phyloP scores from a whole-genome alignment of 2,113 vertebrate species.

The Malurus cyaneus region DNA sequence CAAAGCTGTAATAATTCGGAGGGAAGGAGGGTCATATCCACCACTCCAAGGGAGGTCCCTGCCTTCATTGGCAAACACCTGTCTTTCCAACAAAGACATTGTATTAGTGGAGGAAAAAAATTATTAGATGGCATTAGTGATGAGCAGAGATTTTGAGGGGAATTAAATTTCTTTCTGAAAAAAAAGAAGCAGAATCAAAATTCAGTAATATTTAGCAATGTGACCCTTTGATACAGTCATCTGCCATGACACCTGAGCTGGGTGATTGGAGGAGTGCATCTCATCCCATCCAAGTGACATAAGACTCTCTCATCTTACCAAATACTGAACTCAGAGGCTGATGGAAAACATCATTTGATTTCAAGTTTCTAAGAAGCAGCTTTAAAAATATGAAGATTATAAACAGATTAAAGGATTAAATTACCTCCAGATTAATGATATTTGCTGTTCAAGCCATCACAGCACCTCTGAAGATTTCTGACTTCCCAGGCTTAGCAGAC shows the following conservation, averaged over 20 bases:
- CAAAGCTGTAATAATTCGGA: too few species aligned
- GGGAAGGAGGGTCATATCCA: too few species aligned
- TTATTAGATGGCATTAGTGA: neutral
- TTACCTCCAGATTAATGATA: neutral
- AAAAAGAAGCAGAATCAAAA: neutral
- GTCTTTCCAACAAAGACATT: too few species aligned
- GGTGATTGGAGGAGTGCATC: neutral
- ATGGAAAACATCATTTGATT: neutral
- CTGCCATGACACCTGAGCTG: neutral
- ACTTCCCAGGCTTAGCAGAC: neutral
- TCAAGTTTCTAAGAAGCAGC: neutral
- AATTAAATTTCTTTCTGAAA: neutral
- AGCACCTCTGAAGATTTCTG: neutral
- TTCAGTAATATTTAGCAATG: neutral
- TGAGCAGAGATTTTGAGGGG: neutral
- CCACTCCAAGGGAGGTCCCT: too few species aligned
- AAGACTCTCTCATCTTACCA: neutral
- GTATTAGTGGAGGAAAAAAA: neutral
- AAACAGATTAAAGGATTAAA: neutral
- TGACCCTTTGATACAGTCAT: neutral
- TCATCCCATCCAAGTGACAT: accelerated
- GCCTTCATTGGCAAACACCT: too few species aligned
- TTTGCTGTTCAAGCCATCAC: neutral
- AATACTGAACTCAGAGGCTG: neutral
- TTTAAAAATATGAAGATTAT: neutral